phyloP scores from a whole-genome alignment of 2,113 vertebrate genomes.

The Orycteropus afer region DNA sequence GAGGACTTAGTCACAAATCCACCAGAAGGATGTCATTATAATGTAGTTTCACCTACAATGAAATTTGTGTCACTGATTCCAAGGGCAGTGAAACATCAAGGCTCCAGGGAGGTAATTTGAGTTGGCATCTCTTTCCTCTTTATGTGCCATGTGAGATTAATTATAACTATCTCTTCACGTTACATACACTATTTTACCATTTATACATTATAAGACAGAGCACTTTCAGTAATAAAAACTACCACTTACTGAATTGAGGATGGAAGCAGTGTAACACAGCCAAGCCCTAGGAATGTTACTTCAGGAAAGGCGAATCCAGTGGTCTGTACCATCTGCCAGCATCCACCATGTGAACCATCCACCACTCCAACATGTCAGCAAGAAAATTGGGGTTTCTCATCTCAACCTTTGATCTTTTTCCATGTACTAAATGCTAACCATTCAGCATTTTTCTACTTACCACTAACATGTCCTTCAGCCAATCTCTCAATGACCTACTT shows the following conservation, averaged over 20 bases:
- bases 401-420: neutral
- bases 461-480: neutral
- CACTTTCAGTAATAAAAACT: conserved; percentile 68
- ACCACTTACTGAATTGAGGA: neutral
- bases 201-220: conserved; percentile 37
- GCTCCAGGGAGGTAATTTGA: neutral
- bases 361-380: neutral
- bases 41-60: conserved; percentile 38
- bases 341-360: neutral
- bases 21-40: conserved; percentile 56
- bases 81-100: conserved; percentile 29
- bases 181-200: conserved; percentile 31
- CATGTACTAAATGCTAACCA: neutral
- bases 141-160: conserved; percentile 54
- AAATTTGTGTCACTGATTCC: conserved; percentile 18
- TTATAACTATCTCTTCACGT: conserved; percentile 58
- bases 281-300: conserved; percentile 37
- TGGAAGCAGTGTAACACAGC: neutral
- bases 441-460: neutral
- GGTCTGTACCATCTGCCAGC: neutral
- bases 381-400: neutral
- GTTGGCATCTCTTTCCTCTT: conserved; percentile 53
- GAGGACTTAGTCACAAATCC: conserved; percentile 14
- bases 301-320: conserved; percentile 57
- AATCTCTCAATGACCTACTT: neutral